Evolutionary conservation across 1,140 invertebrate species (phyloP).

Genomic region (Euwallacea similis): DNA sequence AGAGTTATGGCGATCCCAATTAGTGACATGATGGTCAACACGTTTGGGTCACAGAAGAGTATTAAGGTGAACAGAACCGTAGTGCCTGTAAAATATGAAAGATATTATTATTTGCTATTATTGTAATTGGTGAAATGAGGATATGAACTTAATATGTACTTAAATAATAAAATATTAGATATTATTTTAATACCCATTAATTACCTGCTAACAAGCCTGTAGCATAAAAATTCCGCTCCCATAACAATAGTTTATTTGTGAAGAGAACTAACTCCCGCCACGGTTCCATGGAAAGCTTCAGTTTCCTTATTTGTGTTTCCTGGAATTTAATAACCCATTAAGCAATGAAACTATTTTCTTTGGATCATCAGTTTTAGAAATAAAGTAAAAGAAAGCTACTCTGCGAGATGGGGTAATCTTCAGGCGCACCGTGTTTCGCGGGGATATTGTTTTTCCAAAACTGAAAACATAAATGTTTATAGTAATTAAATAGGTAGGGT

Average conservation of each 20-base stretch:
- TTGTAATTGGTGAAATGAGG: background rate
- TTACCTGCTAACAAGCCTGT: constrained; percentile 66
- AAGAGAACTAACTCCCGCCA: constrained; percentile 78
- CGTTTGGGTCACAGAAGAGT: constrained; percentile 78
- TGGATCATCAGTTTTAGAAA: too few species aligned
- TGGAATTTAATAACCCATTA: constrained; percentile 50
- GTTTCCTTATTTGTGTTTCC: constrained; percentile 70
- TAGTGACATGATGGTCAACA: constrained; percentile 76
- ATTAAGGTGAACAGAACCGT: constrained; percentile 70
- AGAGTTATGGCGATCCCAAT: constrained; percentile 70
- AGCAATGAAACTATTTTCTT: too few species aligned
- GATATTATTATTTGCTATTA: background rate
- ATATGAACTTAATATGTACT: too few species aligned
- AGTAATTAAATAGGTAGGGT: too few species aligned
- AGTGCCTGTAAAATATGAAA: constrained; percentile 51
- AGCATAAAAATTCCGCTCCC: constrained; percentile 82
- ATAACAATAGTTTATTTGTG: constrained; percentile 73
- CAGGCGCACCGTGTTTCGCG: too few species aligned
- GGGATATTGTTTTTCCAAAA: too few species aligned
- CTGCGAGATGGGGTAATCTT: too few species aligned
- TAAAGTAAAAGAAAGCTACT: too few species aligned
- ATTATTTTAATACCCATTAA: background rate
- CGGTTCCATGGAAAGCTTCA: constrained; percentile 77
- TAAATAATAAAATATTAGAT: background rate
- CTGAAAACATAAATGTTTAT: too few species aligned